Evolutionary conservation across 92 coral and sea anemone genomes (phyloP), one percentile per base, ranked within the genome.

Genomic region (Porites rus): DNA sequence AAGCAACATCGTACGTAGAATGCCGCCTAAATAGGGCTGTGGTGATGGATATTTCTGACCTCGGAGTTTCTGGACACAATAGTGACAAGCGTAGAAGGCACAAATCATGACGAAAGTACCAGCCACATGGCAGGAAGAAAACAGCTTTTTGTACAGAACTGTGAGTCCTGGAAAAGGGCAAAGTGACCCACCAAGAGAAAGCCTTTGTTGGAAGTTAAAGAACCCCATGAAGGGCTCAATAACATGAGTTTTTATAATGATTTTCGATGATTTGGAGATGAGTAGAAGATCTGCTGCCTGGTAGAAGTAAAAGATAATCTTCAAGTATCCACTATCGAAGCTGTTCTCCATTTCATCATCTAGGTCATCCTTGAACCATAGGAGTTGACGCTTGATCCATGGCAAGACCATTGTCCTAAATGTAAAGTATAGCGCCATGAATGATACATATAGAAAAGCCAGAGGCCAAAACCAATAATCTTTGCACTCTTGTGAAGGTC

Each of bases 141-240:
- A 91, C 25, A 95, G 74, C 65, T 85, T 83, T 69, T 95, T 95
- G 17, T 92, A 90, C 52, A 85, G 85, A 11, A 89, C 90, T 54
- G 90, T 93, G 0, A 91, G 92, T 63, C 98, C 98, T 1, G 92
- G 80, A 63, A 93, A 90, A 6, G 96, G 94, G 72, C 98, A 95
- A 8, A 74, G 56, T 7, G 84, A 87, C 20, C 51, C 72, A 9
- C 20, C 24, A 25, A 52, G 64, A n/a, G 89, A 53, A 54, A 74
- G 64, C 10, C 81, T 83, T 69, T 66, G 82, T 77, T 95, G 89
- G 81, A 95, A 95, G 80, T 93, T 91, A 65, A 95, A 93, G 25
- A 93, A 69, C 19, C 96, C 96, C 11, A 90, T 16, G 24, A 93
- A 76, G 20, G 96, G 93, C 59, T 74, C 85, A 24, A 95, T 43